phyloP scores from a whole-genome alignment of 2,888 invertebrate species.

The Lagria hirta region DNA sequence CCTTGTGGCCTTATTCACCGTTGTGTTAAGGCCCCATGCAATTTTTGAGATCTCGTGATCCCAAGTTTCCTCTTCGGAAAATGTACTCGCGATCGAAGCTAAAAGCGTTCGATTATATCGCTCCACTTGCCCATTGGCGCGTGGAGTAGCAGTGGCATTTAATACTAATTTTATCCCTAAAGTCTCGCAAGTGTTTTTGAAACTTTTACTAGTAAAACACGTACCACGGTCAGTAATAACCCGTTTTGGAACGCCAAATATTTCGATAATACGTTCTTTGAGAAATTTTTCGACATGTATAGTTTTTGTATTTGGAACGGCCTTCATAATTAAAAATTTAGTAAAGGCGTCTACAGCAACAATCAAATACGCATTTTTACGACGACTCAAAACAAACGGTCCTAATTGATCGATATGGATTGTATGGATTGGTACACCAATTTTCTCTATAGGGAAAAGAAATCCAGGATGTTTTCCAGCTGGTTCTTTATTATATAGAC shows the following conservation, averaged over 20 bases:
- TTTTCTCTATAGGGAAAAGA: conserved; percentile 45
- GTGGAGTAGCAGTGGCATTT: conserved; percentile 35
- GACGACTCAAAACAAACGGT: conserved; percentile 44
- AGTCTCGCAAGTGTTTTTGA: conserved; percentile 15
- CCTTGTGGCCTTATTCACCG: too few species aligned
- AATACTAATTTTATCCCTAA: conserved; percentile 30
- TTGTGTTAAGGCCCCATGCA: too few species aligned
- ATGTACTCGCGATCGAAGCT: too few species aligned
- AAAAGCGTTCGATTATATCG: conserved; percentile 28
- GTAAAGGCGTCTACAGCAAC: conserved; percentile 46
- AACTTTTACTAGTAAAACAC: conserved; percentile 28
- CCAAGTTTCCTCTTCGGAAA: too few species aligned
- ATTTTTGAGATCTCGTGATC: too few species aligned
- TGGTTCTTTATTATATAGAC: conserved; percentile 44
- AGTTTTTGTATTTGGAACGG: conserved; percentile 38
- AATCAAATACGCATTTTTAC: conserved; percentile 41
- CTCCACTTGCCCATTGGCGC: conserved; percentile 40
- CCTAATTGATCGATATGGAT: conserved; percentile 50
- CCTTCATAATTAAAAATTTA: conserved; percentile 43
- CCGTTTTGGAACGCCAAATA: conserved; percentile 24
- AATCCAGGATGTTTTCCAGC: conserved; percentile 39
- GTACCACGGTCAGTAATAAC: conserved; percentile 31
- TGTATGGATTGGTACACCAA: conserved; percentile 44
- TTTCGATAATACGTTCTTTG: conserved; percentile 6
- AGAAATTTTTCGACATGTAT: not conserved